Percentiles rank a stretch among this genome's conserved stretches.
Conservation (phyloP, 35 echinoderm and acorn worm genomes). For the Anneissia japonica region DNA sequence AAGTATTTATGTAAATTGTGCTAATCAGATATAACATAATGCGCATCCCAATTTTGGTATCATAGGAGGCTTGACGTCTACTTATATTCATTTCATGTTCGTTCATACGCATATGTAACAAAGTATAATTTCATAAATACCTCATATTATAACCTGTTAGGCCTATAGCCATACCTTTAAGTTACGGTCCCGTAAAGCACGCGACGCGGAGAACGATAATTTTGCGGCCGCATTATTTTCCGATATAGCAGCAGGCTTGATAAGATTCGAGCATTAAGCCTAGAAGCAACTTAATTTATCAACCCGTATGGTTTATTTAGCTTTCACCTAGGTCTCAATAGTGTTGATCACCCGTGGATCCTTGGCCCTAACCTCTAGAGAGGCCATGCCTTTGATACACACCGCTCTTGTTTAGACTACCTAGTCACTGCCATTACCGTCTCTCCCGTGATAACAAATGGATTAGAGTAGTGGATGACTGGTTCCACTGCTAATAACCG, state of each 20-base stretch:
- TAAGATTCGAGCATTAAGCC: not conserved
- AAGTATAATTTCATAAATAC: not conserved
- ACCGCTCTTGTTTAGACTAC: not conserved
- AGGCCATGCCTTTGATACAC: not conserved
- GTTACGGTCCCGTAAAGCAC: no score
- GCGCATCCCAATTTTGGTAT: not conserved
- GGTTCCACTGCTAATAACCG: not conserved
- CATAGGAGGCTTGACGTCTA: not conserved
- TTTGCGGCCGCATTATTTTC: no score
- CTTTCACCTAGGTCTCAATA: not conserved
- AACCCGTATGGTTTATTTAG: not conserved
- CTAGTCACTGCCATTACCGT: not conserved
- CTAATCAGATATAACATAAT: not conserved
- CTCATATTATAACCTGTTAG: not conserved
- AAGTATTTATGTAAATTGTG: not conserved
- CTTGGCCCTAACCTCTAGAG: not conserved
- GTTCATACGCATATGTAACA: not conserved
- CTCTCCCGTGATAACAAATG: not conserved
- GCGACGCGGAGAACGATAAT: no score
- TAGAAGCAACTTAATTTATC: not conserved
- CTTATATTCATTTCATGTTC: not conserved
- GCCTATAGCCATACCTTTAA: no score
- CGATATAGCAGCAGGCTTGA: no score
- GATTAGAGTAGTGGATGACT: not conserved
- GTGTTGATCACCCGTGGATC: not conserved